Evolutionary conservation across 2,113 vertebrate genomes (phyloP), one percentile per base, ranked within the genome.

Genomic region (Clinocottus analis): DNA sequence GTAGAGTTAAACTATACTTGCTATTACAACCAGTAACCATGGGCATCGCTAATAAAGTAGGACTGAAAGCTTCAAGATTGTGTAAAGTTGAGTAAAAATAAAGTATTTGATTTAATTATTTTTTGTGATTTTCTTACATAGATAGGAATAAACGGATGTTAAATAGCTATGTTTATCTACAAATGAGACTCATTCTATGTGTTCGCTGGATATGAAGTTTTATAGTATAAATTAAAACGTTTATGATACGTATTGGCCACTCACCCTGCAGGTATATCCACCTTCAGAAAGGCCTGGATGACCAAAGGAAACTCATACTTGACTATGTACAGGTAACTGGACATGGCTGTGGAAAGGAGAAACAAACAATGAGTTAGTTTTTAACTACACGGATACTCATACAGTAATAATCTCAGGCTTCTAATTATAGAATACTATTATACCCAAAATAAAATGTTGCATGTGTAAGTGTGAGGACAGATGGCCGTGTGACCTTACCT

Each of bases 281-380:
- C 90, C 65, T 12, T 92, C 68, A 95, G 89, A 84, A 95, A 95
- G 63, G 95, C 95, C 73, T 97, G 96, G 87, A 99, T 96, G 91
- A 98, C 97, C 90, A 96, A 91, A 61, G 98, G 97, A 63, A 99
- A 95, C 89, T 99, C 97, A 81, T 96, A 97, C 94, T 98, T 99
- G 31, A 99, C 97, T 77, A 99, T 99, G 91, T 97, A 98, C 84
- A 99, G 95, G 93, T 99, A 99, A 91, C 96, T 98, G 93, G 98
- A 94, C 95, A 99, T 99, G 75, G 97, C 98, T 99, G 93, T 69
- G 62, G 69, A 81, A 63, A 23, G 51, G 43, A 76, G 53, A 83
- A 13, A 85, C 3, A 75, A 27, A 55, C 23, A 31, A 13, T 16
- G 6, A 56, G 31, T 75, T 72, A 39, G 13, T 16, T 14, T 23